These are phyloP conservation scores for Myripristis jacobus DNA, from an alignment of 2,797 vertebrate genomes.

Conservation along the genomic window DNA sequence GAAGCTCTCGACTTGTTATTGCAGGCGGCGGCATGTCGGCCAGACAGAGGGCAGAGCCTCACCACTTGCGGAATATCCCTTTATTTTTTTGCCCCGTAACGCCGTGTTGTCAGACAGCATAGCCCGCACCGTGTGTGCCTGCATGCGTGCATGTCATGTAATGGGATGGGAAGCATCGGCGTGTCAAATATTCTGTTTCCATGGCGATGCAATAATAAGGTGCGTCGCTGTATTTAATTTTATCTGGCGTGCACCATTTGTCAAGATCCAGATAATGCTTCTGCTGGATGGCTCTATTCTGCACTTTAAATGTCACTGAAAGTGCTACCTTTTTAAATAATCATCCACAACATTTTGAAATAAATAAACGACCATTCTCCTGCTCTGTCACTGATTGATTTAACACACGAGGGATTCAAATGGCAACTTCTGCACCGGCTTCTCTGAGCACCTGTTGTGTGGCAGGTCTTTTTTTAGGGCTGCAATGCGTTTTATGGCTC, in stretches of 20 bases:
- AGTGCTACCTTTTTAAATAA: background rate
- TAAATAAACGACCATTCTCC: no score
- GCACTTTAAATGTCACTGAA: background rate
- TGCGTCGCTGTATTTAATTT: constrained; percentile 19
- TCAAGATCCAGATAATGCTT: constrained; percentile 10
- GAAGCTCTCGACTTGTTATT: constrained; percentile 59
- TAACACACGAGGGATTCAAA: no score
- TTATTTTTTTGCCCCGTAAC: background rate
- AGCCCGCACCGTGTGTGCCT: background rate
- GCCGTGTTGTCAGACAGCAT: background rate
- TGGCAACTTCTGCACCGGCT: no score
- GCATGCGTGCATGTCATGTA: constrained; percentile 5
- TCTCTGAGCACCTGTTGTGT: no score
- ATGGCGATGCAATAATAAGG: constrained; percentile 42
- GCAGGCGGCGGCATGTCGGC: constrained; percentile 22
- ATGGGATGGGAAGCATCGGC: background rate
- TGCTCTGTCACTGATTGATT: background rate
- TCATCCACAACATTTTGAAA: background rate
- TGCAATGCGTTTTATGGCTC: no score
- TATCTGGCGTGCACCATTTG: background rate
- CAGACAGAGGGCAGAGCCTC: constrained; percentile 17
- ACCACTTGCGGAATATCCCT: constrained; percentile 43
- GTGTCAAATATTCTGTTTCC: constrained; percentile 52
- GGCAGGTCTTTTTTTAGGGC: no score
- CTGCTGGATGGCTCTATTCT: background rate